Evolutionary conservation across 2,888 invertebrate species (phyloP).

Genomic region (Agapostemon virescens): DNA sequence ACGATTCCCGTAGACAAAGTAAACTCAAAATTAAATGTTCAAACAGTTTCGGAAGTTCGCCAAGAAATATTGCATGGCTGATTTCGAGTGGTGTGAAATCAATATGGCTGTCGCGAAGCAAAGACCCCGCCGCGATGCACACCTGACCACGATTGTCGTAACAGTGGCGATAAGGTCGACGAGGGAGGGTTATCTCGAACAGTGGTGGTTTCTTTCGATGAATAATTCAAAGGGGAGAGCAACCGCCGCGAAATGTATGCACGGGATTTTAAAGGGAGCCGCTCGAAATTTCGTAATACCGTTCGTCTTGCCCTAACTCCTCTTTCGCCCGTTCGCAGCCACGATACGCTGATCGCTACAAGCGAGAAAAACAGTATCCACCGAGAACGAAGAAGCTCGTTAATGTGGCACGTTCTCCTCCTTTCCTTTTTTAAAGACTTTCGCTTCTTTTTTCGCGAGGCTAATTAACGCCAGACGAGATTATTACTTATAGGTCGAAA

Average conservation of each 20-base stretch:
- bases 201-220: constrained; percentile 66
- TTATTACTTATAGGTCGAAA: constrained; percentile 54
- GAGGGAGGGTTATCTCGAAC: constrained; percentile 71
- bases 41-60: background rate
- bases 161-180: constrained; percentile 69
- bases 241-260: constrained; percentile 54
- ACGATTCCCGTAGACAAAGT: no score
- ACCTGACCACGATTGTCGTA: constrained; percentile 63
- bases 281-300: constrained; percentile 33
- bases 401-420: background rate
- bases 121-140: constrained; percentile 49
- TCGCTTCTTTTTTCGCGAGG: background rate
- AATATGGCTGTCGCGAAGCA: constrained; percentile 28
- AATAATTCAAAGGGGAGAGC: constrained; percentile 70
- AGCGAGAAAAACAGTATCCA: background rate
- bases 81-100: constrained; percentile 21
- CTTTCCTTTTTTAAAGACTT: background rate
- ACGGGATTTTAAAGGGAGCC: constrained; percentile 20
- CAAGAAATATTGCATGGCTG: background rate
- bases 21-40: background rate
- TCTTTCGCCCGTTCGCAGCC: no score
- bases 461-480: constrained; percentile 30
- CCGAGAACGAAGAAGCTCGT: background rate
- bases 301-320: background rate
- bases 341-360: background rate